phyloP scores from a whole-genome alignment of 2,113 vertebrate genomes.

The Daubentonia madagascariensis region DNA sequence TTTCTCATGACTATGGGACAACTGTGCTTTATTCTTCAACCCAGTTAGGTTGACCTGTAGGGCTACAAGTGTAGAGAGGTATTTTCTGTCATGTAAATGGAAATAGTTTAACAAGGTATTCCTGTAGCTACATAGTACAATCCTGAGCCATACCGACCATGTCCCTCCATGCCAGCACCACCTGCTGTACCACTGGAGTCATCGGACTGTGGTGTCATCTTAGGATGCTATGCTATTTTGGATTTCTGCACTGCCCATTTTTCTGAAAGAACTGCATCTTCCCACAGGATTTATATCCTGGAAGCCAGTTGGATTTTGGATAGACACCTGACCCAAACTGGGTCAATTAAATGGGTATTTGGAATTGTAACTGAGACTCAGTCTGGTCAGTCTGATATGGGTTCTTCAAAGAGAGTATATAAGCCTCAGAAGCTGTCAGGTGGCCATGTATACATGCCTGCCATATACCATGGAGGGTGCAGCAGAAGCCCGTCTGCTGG shows the following conservation, averaged over 20 bases:
- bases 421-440: neutral
- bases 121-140: neutral
- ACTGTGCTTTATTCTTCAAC: neutral
- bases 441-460: rapidly evolving
- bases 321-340: neutral
- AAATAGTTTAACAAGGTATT: neutral
- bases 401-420: neutral
- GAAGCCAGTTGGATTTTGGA: neutral
- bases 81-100: neutral
- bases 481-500: rapidly evolving
- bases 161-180: no score
- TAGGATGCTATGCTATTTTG: neutral
- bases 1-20: neutral
- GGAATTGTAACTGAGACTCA: neutral
- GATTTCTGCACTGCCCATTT: neutral
- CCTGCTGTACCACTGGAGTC: rapidly evolving
- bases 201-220: neutral
- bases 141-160: no score
- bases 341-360: neutral
- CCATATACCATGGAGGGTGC: neutral
- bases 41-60: neutral
- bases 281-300: neutral
- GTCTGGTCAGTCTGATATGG: neutral
- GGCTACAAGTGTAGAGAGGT: neutral
- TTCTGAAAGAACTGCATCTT: neutral